Base-by-base conservation (phyloP, 1,140 invertebrate species). In the Marisa cornuarietis region DNA sequence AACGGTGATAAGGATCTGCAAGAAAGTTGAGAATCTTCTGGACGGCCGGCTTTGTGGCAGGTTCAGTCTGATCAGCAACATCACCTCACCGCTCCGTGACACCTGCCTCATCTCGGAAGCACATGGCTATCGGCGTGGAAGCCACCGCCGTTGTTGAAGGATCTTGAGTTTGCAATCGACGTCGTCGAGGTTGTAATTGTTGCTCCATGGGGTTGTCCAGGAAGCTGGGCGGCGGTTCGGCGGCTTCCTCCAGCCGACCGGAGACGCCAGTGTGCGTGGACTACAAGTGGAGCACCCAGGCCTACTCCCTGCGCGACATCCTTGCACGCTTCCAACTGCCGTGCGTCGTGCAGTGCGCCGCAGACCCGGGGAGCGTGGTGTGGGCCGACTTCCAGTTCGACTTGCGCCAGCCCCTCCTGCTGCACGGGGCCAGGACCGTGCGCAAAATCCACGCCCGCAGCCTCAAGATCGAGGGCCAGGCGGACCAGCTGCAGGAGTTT, bases 221-320 rank as follows among this genome's bases (percentile, higher is more conserved):
- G 72, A 83, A 86, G 58, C 71, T 82, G 20, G 74, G 81, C 1
- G 74, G 81, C 3, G 66, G 51, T 8, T 61, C 20, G 9, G 74
- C 52, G 14, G 13, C 68, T 20, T 73, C 72, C 26, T 69, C 74
- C 6, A 31, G 71, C 1, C 74, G 54, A 0, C 68, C 68, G 62
- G 82, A 79, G 42, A 52, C 77, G 22, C 71, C 71, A 20, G 71
- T 61, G 61, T 63, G 73, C 22, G 81, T 82, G 65, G 79, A 81
- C 13, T 86, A 84, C 78, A 82, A 84, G 73, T 86, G 85, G 85
- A 86, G 85, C 78, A 79, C 79, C 10, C 85, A 86, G 78, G 68
- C 81, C 16, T 86, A 86, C 79, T 81, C 85, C 4, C 62, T 86
- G 62, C 58, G 65, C 52, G 83, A 83, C 26, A 83, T 86, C 58